Evolutionary conservation across 2,113 vertebrate species (phyloP).

Genomic region (Ophiodon elongatus): DNA sequence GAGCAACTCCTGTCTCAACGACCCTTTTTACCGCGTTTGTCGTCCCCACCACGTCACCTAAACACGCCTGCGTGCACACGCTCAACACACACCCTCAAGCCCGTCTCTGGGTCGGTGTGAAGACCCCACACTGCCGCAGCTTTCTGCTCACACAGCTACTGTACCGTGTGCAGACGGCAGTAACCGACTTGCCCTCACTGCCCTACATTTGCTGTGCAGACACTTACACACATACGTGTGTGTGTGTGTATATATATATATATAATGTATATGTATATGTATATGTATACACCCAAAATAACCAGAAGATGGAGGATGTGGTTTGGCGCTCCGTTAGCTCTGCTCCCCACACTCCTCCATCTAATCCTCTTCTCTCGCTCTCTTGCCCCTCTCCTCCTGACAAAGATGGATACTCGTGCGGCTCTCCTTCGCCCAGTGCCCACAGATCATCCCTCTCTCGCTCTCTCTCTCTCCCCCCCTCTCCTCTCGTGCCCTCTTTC

Average conservation of each 20-base stretch:
- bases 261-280: background rate
- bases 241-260: no score
- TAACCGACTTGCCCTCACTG: slow-evolving; percentile 24
- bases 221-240: background rate
- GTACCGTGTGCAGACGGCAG: background rate
- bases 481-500: background rate
- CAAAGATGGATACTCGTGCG: slow-evolving; percentile 70
- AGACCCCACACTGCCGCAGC: background rate
- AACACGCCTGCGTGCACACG: background rate
- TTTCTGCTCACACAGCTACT: slow-evolving; percentile 22
- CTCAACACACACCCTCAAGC: background rate
- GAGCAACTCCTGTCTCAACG: background rate
- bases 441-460: slow-evolving; percentile 53
- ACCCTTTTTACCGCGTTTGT: background rate
- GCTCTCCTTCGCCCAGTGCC: slow-evolving; percentile 38
- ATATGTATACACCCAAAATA: slow-evolving; percentile 51
- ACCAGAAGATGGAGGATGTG: slow-evolving; percentile 64
- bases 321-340: slow-evolving; percentile 57
- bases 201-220: slow-evolving; percentile 50
- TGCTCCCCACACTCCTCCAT: slow-evolving; percentile 49
- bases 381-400: slow-evolving; percentile 54
- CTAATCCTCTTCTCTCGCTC: slow-evolving; percentile 36
- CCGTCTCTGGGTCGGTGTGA: background rate
- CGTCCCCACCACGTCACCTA: no score
- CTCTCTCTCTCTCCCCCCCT: background rate